phyloP scores from a whole-genome alignment of 2,113 vertebrate species.

The Ceratotherium simum region DNA sequence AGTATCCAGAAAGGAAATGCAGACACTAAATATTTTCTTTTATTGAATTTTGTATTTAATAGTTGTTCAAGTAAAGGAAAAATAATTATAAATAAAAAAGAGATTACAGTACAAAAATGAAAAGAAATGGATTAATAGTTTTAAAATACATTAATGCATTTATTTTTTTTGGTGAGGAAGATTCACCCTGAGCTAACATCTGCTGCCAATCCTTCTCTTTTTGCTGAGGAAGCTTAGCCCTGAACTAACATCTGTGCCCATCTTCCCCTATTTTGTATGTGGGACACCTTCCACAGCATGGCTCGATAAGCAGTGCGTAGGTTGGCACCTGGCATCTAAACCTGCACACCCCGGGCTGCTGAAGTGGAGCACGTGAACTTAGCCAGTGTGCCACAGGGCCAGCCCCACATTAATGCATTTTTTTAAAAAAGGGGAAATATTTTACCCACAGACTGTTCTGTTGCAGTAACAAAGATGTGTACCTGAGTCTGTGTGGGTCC shows the following conservation, averaged over 20 bases:
- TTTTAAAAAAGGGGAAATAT: not conserved
- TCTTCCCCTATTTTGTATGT: no score
- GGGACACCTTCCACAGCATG: no score
- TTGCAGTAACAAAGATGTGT: not conserved
- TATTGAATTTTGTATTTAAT: not conserved
- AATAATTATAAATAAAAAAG: constrained; percentile 8
- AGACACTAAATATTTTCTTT: constrained; percentile 8
- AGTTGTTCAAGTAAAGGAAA: constrained; percentile 11
- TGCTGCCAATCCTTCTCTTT: no score
- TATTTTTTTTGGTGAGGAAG: not conserved
- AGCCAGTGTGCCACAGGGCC: no score
- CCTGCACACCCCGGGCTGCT: no score
- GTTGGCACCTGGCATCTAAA: no score
- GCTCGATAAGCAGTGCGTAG: no score
- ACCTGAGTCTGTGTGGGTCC: not conserved
- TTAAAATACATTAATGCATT: not conserved
- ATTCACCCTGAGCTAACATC: no score
- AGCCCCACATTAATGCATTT: not conserved
- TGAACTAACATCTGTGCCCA: no score
- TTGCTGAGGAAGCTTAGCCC: no score
- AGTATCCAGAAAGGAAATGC: constrained; percentile 13
- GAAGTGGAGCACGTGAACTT: no score
- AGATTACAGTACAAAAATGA: not conserved
- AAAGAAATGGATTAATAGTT: not conserved
- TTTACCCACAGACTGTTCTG: not conserved